Base-by-base conservation (phyloP, 2,888 invertebrate genomes). In the Dicycla oo region DNA sequence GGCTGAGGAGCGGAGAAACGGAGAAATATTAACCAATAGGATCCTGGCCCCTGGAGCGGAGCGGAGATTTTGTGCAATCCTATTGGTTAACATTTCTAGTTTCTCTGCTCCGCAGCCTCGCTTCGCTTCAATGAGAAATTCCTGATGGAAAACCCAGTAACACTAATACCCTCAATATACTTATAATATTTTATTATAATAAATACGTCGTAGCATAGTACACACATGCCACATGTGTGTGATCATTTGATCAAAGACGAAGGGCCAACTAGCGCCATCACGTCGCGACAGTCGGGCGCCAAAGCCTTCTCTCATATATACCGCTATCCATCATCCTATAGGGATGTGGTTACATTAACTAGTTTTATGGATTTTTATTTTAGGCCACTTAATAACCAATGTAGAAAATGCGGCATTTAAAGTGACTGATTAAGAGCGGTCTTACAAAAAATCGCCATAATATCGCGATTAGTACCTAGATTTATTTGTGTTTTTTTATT, bases 251-350 rank as follows among this genome's bases (percentile, higher is more conserved):
- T 74, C 63, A 75, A 56, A 83, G 75, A 64, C 56, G 62, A 70
- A 63, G 47, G 65, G 53, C 20, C 26, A 74, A 20, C 23, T 30
- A 70, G 38, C 81, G 82, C 83, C 86, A 34, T 45, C 64, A 43
- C 53, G 85, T 65, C 88, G 87, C 87, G 87, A 75, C 87, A 20
- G 43, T n/a, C 56, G 3, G 87, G 82, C 87, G 85, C 88, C 88
- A 58, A 23, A 62, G 57, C 62, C 62, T 61, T 34, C 49, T 45
- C 72, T 63, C 58, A 57, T 40, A 58, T 51, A 61, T 63, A 26
- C 54, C 38, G n/a, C 43, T 62, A 69, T 79, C 67, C 63, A 73
- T 82, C 81, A 82, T 70, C 63, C 69, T 74, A 57, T 70, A 51
- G 71, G 53, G 73, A 18, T 13, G 11, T 18, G 47, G 45, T 40